Base-by-base conservation (phyloP, 1,140 invertebrate genomes). In the Charaxes varanes region DNA sequence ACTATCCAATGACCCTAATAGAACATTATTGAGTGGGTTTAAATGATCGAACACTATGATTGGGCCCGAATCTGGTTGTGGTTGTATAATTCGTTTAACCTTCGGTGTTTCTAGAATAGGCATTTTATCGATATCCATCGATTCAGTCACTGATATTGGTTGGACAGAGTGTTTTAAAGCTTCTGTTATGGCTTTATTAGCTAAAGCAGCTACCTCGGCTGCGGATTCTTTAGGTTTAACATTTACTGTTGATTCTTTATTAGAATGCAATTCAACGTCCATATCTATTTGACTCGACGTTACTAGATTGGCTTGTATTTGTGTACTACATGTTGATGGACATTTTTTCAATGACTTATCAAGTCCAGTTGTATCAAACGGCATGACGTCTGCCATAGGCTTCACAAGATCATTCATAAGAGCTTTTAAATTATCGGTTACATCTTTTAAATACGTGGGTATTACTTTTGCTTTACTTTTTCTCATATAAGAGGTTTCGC, bases 231-330 rank as follows among this genome's bases (percentile, higher is more conserved):
- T 21, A 8, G 24, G 22, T 31, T 49, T 46, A 2, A 63, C 8
- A 2, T 57, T 41, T 8, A 31, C 51, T 6, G 27, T 18, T 4
- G 58, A 64, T 7, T 43, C 51, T 1, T 34, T 4, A 6, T 50
- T 55, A 0, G 58, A 70, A 28, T 41, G 49, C 4, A 53, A 13
- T 17, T 74, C 62, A 8, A 50, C 42, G 31, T 64, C 42, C 2
- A 81, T 18, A 23, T 81, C 77, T 14, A 81, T 71, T 50, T 82
- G 78, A 28, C 78, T 82, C 0, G 78, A 74, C 0, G 65, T 61
- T 1, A 59, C 28, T 10, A 76, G 26, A 44, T 78, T 68, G 0
- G 72, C 62, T 50, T 82, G 74, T 35, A 78, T 53, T 32, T 76
- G 55, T 4, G 56, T 67, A 33, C 64, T 78, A 22, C 58, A 48